phyloP scores from a whole-genome alignment of 2,888 invertebrate genomes.

The Cheilosia pagana region DNA sequence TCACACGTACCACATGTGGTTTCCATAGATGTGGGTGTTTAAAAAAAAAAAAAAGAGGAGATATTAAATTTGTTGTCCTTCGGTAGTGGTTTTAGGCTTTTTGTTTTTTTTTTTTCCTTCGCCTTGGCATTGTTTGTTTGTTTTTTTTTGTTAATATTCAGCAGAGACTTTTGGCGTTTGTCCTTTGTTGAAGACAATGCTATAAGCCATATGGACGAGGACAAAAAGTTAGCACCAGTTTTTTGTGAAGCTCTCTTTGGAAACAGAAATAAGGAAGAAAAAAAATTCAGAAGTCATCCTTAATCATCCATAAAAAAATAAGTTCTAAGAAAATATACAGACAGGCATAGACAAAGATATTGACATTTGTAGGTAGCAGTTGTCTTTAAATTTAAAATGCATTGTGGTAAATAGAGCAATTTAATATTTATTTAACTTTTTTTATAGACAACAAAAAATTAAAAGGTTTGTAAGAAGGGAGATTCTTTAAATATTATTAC shows the following conservation, averaged over 20 bases:
- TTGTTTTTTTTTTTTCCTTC: conserved; percentile 8
- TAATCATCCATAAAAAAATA: background rate
- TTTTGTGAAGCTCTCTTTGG: background rate
- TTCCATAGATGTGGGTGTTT: background rate
- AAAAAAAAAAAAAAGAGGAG: conserved; percentile 1
- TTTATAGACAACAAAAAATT: too few relatives aligned
- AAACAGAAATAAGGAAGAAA: background rate
- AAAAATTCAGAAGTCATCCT: background rate
- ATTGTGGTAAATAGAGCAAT: too few relatives aligned
- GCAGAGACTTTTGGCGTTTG: conserved; percentile 14
- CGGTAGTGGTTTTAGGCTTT: conserved; percentile 12
- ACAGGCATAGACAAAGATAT: too few relatives aligned
- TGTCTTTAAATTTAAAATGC: too few relatives aligned
- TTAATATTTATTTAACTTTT: too few relatives aligned
- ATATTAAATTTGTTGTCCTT: conserved; percentile 60
- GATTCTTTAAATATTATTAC: too few relatives aligned
- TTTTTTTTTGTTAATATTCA: conserved; percentile 19
- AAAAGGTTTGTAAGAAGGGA: too few relatives aligned
- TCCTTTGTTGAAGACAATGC: conserved; percentile 4
- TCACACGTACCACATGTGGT: conserved; percentile 60
- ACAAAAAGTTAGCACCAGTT: background rate
- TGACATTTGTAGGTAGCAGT: too few relatives aligned
- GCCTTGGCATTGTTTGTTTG: background rate
- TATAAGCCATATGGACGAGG: background rate
- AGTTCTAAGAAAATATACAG: too few relatives aligned